phyloP scores from a whole-genome alignment of 2,888 invertebrate genomes.

The Tetragonula carbonaria region DNA sequence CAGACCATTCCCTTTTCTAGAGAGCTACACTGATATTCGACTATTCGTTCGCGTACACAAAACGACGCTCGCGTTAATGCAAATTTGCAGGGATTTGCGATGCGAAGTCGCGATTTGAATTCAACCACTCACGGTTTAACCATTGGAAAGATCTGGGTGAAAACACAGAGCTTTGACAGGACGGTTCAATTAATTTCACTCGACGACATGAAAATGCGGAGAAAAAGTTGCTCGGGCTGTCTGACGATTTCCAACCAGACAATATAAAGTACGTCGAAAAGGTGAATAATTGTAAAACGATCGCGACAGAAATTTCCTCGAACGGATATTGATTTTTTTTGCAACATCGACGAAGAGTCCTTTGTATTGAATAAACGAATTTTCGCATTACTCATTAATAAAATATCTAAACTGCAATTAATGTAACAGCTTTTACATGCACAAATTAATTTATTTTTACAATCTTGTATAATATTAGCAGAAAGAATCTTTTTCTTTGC shows the following conservation, averaged over 20 bases:
- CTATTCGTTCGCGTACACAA: background rate
- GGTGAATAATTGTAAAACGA: background rate
- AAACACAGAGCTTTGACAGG: constrained; percentile 1
- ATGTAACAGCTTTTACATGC: too few relatives aligned
- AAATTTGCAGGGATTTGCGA: constrained; percentile 31
- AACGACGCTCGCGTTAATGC: constrained; percentile 20
- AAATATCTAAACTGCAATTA: too few relatives aligned
- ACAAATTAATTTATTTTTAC: too few relatives aligned
- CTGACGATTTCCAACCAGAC: background rate
- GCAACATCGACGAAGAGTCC: background rate
- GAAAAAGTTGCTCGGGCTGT: background rate
- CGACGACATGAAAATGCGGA: background rate
- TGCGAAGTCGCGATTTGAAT: constrained; percentile 13
- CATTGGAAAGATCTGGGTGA: background rate
- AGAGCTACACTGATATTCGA: background rate
- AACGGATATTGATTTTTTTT: background rate
- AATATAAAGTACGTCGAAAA: background rate
- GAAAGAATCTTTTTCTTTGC: too few relatives aligned
- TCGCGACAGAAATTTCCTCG: background rate
- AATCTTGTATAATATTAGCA: too few relatives aligned
- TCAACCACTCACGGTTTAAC: constrained; percentile 9
- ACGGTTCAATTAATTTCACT: constrained; percentile 8
- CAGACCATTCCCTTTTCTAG: constrained; percentile 1
- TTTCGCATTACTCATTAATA: too few relatives aligned
- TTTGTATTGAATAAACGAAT: too few relatives aligned